Evolutionary conservation across 2,797 vertebrate genomes (phyloP).

Genomic region (Bradypodion ventrale): DNA sequence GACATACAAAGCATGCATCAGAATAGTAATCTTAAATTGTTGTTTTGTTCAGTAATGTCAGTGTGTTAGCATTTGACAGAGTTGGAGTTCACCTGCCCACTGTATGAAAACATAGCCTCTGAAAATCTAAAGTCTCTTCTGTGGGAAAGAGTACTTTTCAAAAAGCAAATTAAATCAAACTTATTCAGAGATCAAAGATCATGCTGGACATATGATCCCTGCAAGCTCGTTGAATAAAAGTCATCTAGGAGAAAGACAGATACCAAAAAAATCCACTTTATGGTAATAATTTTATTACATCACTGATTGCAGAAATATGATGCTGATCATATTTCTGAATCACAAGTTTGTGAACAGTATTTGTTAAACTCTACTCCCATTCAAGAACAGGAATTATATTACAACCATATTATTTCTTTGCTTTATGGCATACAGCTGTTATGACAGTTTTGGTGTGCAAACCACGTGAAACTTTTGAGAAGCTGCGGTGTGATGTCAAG

Average conservation of each 20-base stretch:
- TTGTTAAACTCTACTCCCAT: not conserved
- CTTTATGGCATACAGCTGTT: constrained; percentile 76
- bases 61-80: not conserved
- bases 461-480: constrained; percentile 23
- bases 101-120: not conserved
- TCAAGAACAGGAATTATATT: constrained; percentile 66
- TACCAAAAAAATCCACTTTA: constrained; percentile 30
- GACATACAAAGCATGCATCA: not conserved
- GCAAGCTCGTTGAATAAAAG: constrained; percentile 1
- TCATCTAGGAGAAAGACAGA: not conserved
- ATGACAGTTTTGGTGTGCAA: constrained; percentile 70
- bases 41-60: not conserved
- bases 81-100: not conserved
- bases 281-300: constrained; percentile 28
- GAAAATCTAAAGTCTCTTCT: not conserved
- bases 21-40: not conserved
- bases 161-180: not conserved
- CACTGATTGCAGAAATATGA: constrained; percentile 12
- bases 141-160: constrained; percentile 11
- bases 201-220: not conserved
- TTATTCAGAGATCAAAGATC: not conserved
- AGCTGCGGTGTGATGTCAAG: not conserved
- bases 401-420: constrained; percentile 66
- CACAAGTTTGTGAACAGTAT: constrained; percentile 39
- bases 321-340: constrained; percentile 47